Evolutionary conservation across 92 coral and sea anemone species (phyloP).

Genomic region (Pocillopora meandrina): DNA sequence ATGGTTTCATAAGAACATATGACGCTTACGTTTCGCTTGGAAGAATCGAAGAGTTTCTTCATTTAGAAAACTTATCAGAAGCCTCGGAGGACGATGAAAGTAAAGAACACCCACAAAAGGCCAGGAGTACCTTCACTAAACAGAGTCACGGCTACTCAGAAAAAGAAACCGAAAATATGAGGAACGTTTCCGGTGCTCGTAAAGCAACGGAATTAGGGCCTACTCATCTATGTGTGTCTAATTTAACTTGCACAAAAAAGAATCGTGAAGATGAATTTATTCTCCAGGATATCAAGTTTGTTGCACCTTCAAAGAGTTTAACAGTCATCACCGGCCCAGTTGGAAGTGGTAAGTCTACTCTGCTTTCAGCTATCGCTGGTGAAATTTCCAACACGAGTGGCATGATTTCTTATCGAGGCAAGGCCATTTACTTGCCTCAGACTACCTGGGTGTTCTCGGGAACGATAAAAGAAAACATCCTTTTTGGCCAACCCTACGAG

Average conservation of each 20-base stretch:
- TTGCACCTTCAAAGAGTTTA: too few relatives aligned
- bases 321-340: too few relatives aligned
- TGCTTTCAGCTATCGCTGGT: too few relatives aligned
- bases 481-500: slow-evolving; percentile 13
- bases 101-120: not conserved
- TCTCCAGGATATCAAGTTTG: not conserved
- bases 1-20: too few relatives aligned
- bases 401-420: not conserved
- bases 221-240: not conserved
- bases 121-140: not conserved
- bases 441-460: slow-evolving; percentile 19
- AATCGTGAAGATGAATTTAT: not conserved
- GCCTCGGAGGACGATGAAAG: too few relatives aligned
- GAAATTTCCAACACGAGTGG: too few relatives aligned
- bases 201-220: not conserved
- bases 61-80: too few relatives aligned
- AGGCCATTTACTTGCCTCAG: slow-evolving; percentile 1
- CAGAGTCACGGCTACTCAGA: not conserved
- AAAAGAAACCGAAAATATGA: not conserved
- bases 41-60: too few relatives aligned
- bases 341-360: too few relatives aligned
- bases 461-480: slow-evolving; percentile 20
- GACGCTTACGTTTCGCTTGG: too few relatives aligned
- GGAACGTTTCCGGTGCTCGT: not conserved
- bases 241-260: not conserved